These are phyloP conservation scores for Cheumatopsyche charites DNA, from an alignment of 1,140 invertebrate genomes.

Conservation along the genomic window DNA sequence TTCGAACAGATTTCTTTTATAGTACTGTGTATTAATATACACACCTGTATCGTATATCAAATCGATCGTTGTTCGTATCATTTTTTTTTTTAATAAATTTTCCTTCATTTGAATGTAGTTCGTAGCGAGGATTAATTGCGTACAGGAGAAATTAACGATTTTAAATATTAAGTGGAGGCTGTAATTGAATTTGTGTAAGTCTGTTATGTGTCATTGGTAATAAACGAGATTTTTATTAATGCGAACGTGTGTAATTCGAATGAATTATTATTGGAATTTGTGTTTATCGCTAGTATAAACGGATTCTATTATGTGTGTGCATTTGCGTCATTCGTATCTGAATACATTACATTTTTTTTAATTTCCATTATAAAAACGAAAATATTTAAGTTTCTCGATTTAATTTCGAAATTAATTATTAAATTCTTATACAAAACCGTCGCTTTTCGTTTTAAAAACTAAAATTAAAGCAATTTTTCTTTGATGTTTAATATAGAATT, in stretches of 20 bases:
- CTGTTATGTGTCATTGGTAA: conserved; percentile 12
- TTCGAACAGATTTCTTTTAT: conserved; percentile 13
- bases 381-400: no score
- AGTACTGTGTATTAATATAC: conserved; percentile 10
- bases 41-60: conserved; percentile 14
- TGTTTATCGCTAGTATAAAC: no score
- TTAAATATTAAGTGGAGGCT: conserved; percentile 9
- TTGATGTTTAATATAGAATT: background rate
- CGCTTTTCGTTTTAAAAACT: no score
- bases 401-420: no score
- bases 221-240: background rate
- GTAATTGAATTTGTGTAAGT: conserved; percentile 20
- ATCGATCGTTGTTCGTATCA: background rate
- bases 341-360: no score
- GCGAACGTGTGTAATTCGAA: background rate
- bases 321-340: no score
- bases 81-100: conserved; percentile 17
- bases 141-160: background rate
- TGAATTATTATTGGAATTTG: no score
- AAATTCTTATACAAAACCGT: no score
- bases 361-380: no score
- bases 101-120: background rate
- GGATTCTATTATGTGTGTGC: no score
- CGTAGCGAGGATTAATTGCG: conserved; percentile 12
- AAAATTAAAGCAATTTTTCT: no score